Base-by-base conservation (phyloP, 2,797 vertebrate species). In the Babyrousa celebensis region DNA sequence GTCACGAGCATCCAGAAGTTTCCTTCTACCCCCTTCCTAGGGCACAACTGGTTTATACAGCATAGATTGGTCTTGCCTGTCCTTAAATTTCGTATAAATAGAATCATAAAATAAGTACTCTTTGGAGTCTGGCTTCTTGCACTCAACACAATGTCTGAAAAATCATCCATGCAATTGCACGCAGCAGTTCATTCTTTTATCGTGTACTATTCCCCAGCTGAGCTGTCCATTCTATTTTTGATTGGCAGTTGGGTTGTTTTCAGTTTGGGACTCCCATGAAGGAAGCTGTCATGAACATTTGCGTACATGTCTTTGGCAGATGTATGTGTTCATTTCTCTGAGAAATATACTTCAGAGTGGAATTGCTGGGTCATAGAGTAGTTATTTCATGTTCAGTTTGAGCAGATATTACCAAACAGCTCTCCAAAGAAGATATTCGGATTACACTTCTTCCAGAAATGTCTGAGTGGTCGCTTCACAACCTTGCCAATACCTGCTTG, bases 131-230 rank as follows among this genome's bases (percentile, higher is more conserved):
- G 21, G 11, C 43, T 87, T 36, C 40, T 32, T 67, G 52, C 36
- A 21, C 15, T 63, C 43, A 21, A 18, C 9, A 14, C 7, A 32
- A 6, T 10, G 16, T 52, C 56, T 58, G 48, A 21, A 62, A 62
- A 80, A 48, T n/a, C 70, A 70, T 2, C 20, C 11, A 5, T 0
- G 1, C 15, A 27, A 2, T 1, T 3, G 27, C 4, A 12, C 1
- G 5, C 0, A 17, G 21, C 11, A 0, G 32, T 48, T 62, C 4
- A 5, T 7, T 48, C 25, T 25, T 43, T 12, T 54, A 0, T 20
- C 12, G 23, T 52, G 8, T n/a, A 29, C 6, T 14, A 62, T 71
- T 12, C n/a, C 85, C 56, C 36, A 12, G 4, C 67, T 23, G 17
- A 71, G 52, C 5, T 74, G 15, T 14, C 14, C 17, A n/a, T 65